Base-by-base conservation (phyloP, 1,140 invertebrate species). In the Nasonia longicornis region DNA sequence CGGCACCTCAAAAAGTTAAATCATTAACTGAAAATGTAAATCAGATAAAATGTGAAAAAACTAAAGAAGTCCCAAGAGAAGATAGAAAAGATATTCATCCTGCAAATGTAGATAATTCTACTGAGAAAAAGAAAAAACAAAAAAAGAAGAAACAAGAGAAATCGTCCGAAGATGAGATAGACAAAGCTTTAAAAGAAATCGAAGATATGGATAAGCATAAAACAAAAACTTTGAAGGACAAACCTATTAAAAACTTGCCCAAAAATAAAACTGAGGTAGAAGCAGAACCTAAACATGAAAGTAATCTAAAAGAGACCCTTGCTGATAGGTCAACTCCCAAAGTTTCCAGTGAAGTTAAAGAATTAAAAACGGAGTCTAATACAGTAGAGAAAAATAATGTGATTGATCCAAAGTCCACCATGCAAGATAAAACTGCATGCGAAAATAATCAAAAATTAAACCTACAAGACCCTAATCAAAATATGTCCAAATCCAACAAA, bases 181-280 rank as follows among this genome's bases (percentile, higher is more conserved):
- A 94, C 84, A 92, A 92, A 86, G 93, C 92, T 77, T 86, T 93
- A 20, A 91, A 91, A 86, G 92, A 93, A 86, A 93, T 93, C 67
- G 91, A 91, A 69, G 86, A 88, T 80, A 90, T 92, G 90, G 90
- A 91, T 80, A 91, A 91, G 77, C 87, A 88, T 74, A 88, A 87
- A 79, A 74, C 81, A 4, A 90, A 88, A 84, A 84, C 67, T 12
- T 69, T 83, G 48, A 89, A 89, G 79, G 87, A 86, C 22, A 87
- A 87, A 31, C 45, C 75, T 45, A 79, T 85, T 74, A 82, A 82
- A 78, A 38, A 67, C 70, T n/a, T 16, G 14, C n/a, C 1, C 10
- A 79, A 80, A 69, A 11, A 16, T 42, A 69, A 80, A 76, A 58
- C 12, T 69, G 22, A 77, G 14, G 10, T 14, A 16, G 67, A 70